phyloP scores from a whole-genome alignment of 2,113 vertebrate genomes.

The Malurus cyaneus region DNA sequence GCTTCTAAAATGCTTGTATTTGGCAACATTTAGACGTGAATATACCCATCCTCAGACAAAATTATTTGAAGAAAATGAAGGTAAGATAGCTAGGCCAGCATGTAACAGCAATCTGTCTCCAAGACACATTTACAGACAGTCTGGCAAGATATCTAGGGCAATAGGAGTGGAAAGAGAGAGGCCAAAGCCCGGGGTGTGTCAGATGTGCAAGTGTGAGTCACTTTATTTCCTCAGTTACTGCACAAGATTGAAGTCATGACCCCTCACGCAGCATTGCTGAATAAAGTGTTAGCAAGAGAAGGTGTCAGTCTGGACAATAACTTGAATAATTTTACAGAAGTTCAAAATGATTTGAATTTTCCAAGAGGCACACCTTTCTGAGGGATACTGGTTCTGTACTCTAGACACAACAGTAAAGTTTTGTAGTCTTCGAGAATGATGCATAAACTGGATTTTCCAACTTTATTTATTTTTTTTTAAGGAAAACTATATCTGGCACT shows the following conservation, averaged over 20 bases:
- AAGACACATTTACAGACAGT: not conserved
- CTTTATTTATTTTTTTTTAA: not conserved
- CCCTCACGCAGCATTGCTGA: not conserved
- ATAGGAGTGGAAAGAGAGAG: not conserved
- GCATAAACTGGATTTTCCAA: not conserved
- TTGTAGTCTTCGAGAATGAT: not conserved
- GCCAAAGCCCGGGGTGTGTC: not conserved
- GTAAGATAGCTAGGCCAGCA: conserved; percentile 14
- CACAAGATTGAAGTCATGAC: not conserved
- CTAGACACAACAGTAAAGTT: not conserved
- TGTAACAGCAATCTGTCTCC: not conserved
- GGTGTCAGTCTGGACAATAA: not conserved
- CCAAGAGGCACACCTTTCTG: not conserved
- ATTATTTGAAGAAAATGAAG: not conserved
- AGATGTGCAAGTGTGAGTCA: not conserved
- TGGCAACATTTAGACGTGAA: not conserved
- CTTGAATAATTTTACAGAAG: not conserved
- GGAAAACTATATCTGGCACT: not conserved
- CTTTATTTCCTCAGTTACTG: not conserved
- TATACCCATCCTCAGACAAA: not conserved
- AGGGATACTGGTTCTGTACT: not conserved
- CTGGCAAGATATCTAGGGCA: conserved; percentile 29
- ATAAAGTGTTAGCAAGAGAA: not conserved
- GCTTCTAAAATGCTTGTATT: not conserved
- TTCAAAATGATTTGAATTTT: not conserved